A percentile compares a stretch with the other conserved stretches of the same genome.
phyloP scores from a whole-genome alignment of 2,113 vertebrate genomes.

The Ictalurus furcatus region DNA sequence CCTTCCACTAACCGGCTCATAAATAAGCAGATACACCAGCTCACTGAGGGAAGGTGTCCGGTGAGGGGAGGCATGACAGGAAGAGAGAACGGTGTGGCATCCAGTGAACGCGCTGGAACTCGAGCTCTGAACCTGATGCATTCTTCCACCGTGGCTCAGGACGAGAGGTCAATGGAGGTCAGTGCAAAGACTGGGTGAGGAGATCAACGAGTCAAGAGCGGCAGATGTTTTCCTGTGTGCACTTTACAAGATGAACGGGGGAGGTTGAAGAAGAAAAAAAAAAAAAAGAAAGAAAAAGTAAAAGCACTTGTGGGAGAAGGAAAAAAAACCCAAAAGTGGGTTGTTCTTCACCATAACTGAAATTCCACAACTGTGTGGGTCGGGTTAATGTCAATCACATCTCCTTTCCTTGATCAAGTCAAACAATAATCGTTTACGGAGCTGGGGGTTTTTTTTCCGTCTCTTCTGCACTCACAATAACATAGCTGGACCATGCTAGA shows the following conservation, averaged over 20 bases:
- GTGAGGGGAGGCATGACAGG: constrained; percentile 52
- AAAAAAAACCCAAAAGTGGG: neutral
- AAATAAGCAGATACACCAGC: constrained; percentile 64
- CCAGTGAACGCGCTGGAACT: constrained; percentile 34
- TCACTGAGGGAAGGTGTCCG: constrained; percentile 27
- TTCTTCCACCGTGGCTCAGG: neutral
- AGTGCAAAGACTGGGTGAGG: constrained; percentile 30
- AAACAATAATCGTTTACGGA: constrained; percentile 8
- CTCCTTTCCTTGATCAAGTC: neutral
- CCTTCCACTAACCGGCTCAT: constrained; percentile 57
- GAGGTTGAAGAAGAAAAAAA: neutral
- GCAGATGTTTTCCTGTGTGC: constrained; percentile 27
- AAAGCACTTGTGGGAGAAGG: constrained; percentile 20
- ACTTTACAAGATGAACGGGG: neutral
- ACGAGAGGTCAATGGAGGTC: constrained; percentile 20
- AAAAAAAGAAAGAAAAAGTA: constrained; percentile 13
- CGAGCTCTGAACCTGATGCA: constrained; percentile 38
- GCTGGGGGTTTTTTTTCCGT: neutral
- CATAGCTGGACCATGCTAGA: too few species aligned
- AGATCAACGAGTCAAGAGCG: constrained; percentile 1
- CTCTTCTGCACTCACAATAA: neutral
- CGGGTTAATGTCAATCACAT: constrained; percentile 25
- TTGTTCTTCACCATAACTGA: constrained; percentile 1
- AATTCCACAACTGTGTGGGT: constrained; percentile 28
- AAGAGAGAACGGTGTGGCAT: constrained; percentile 53